Evolutionary conservation across 2,888 invertebrate genomes (phyloP), one percentile per base, ranked within the genome.

Genomic region (Xylocampa areola): DNA sequence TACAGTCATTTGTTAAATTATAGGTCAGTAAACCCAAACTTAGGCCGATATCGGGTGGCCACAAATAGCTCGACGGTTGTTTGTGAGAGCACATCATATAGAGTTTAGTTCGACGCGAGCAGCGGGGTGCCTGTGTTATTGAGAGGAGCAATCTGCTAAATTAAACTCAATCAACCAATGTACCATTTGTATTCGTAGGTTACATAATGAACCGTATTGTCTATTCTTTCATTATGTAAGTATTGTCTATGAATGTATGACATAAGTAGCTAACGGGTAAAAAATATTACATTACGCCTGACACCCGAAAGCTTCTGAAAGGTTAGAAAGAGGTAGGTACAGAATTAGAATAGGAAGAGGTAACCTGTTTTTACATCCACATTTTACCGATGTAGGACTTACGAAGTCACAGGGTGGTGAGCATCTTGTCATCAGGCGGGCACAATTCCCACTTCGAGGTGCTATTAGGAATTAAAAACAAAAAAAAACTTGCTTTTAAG

Each of bases 41-140:
- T 52, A 33, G 50, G 19, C 8, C 39, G 47, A 60, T 36, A 47
- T 60, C 43, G 70, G 69, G 52, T 57, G 57, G 58, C 70, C 69
- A 25, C 63, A 83, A 82, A 85, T 84, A 86, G 75, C 77, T 6
- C 23, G 60, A n/a, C 50, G 58, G 32, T 77, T 83, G 84, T 77
- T 70, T 80, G 68, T 80, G 81, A 82, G 66, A 40, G 79, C 37
- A 70, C 64, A 67, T 77, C 25, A 21, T 47, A 71, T 68, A 33
- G 53, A 55, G 76, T 78, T 76, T 74, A 58, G 63, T 65, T 29
- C 55, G 74, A 71, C 61, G 41, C 27, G 36, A 61, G 35, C 83
- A 77, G 77, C 77, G 76, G 84, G 82, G 60, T 27, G 68, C 54
- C 72, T 51, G 30, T 61, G 64, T 51, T 61, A 66, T 62, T 50